Percentiles rank a stretch among this genome's conserved stretches.
Conservation (phyloP, 2,888 invertebrate genomes). For the Escarpia spicata region DNA sequence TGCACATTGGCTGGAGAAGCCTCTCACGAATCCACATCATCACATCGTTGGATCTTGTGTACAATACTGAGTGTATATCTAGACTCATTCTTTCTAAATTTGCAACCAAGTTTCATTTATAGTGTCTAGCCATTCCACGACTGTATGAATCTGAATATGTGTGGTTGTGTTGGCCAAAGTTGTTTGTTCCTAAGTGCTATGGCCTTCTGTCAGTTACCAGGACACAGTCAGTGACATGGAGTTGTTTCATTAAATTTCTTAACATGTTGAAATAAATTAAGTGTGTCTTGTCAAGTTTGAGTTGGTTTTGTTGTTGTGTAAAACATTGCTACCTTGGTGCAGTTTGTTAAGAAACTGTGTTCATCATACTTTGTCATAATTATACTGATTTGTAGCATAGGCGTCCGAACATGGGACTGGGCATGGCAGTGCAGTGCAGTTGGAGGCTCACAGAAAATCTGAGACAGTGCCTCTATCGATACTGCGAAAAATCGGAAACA, state of each 20-base stretch:
- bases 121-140: neutral
- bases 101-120: neutral
- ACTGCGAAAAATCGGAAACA: too few relatives aligned
- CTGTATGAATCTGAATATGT: neutral
- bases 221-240: neutral
- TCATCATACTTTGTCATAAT: too few relatives aligned
- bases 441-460: too few relatives aligned
- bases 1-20: neutral
- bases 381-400: too few relatives aligned
- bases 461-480: too few relatives aligned
- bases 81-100: neutral
- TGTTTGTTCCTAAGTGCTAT: neutral
- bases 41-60: neutral
- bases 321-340: neutral
- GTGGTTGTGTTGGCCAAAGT: neutral
- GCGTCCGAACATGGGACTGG: too few relatives aligned
- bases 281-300: neutral
- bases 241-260: neutral
- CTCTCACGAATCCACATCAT: neutral
- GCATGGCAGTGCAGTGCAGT: too few relatives aligned
- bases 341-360: neutral
- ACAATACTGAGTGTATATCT: neutral
- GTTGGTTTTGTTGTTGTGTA: neutral
- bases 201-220: neutral
- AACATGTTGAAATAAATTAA: conserved; percentile 13